A percentile compares a stretch with the other conserved stretches of the same genome.
Conservation (phyloP, 1,140 invertebrate species). For the Maniola jurtina region DNA sequence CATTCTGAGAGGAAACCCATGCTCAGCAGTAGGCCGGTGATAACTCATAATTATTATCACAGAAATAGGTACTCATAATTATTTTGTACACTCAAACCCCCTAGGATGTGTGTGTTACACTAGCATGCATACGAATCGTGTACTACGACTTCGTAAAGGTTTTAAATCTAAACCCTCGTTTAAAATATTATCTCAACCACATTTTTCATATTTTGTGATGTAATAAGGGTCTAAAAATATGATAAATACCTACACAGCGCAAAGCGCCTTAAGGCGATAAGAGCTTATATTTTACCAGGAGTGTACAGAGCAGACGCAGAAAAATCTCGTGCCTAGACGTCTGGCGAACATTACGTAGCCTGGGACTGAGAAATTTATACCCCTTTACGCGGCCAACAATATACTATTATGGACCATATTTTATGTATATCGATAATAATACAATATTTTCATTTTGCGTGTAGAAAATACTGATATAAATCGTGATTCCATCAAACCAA, state of each 20-base stretch:
- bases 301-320: conserved; percentile 6
- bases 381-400: conserved; percentile 6
- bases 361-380: conserved; percentile 24
- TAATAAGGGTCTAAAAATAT: not conserved
- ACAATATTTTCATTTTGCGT: not conserved
- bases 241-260: not conserved
- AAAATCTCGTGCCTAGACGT: conserved; percentile 24
- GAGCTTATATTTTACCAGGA: conserved; percentile 9
- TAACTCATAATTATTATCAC: too few relatives aligned
- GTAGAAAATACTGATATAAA: not conserved
- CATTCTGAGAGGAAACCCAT: too few relatives aligned
- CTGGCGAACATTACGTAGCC: conserved; percentile 19
- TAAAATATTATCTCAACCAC: too few relatives aligned
- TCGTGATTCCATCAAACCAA: too few relatives aligned
- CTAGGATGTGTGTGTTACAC: too few relatives aligned
- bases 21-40: too few relatives aligned
- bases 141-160: too few relatives aligned
- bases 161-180: too few relatives aligned
- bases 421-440: not conserved
- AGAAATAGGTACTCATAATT: too few relatives aligned
- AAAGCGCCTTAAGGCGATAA: conserved; percentile 11
- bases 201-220: too few relatives aligned
- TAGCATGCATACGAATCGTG: too few relatives aligned
- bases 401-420: not conserved
- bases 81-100: too few relatives aligned